phyloP scores from a whole-genome alignment of 2,113 vertebrate genomes.

The Raja brachyura region DNA sequence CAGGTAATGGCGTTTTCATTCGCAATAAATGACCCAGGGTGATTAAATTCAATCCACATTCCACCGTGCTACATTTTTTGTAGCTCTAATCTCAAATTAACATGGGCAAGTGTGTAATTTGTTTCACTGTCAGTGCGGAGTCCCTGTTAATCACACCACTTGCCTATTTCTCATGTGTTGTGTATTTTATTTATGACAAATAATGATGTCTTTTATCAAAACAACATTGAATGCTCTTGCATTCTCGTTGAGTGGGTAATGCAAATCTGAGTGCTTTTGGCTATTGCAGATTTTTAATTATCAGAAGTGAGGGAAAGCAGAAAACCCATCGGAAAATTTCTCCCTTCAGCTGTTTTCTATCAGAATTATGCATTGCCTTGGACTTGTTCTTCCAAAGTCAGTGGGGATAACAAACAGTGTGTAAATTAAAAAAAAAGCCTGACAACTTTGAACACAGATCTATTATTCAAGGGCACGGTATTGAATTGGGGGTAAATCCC shows the following conservation, averaged over 20 bases:
- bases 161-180: background rate
- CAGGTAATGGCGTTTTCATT: background rate
- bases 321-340: background rate
- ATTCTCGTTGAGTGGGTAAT: background rate
- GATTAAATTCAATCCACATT: background rate
- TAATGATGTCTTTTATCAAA: background rate
- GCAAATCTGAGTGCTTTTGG: background rate
- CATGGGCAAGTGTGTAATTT: background rate
- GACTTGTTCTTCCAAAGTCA: background rate
- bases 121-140: background rate
- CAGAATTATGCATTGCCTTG: background rate
- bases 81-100: constrained; percentile 21
- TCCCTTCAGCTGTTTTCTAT: background rate
- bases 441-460: background rate
- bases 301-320: background rate
- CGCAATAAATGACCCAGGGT: background rate
- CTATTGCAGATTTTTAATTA: background rate
- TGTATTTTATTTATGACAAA: constrained; percentile 11
- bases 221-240: background rate
- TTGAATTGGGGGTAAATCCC: background rate
- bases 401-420: background rate
- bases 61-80: background rate
- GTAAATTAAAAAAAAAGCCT: too few relatives aligned
- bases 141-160: background rate
- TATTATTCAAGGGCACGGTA: background rate